Conservation (phyloP, 2,888 invertebrate genomes). For the Pandemis cinnamomeana region DNA sequence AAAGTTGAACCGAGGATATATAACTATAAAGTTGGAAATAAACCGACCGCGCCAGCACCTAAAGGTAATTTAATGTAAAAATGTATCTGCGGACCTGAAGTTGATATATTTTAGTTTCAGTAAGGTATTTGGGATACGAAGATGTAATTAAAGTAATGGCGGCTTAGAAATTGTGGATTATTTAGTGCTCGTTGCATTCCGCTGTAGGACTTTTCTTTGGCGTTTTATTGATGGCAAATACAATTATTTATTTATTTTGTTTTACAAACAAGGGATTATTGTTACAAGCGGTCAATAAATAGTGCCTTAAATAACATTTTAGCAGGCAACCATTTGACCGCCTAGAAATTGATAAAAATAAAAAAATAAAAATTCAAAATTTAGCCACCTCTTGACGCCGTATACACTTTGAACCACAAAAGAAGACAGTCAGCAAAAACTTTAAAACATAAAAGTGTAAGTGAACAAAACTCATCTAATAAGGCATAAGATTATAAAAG, state of each 20-base stretch:
- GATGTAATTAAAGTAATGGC: slow-evolving; percentile 46
- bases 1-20: not conserved
- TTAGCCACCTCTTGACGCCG: too few species aligned
- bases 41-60: not conserved
- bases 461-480: too few species aligned
- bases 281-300: too few species aligned
- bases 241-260: not conserved
- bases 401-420: too few species aligned
- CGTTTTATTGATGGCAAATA: slow-evolving; percentile 2
- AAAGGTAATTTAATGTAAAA: slow-evolving; percentile 55
- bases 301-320: too few species aligned
- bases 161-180: slow-evolving; percentile 22
- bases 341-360: too few species aligned
- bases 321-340: too few species aligned
- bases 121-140: slow-evolving; percentile 51
- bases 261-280: too few species aligned
- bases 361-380: too few species aligned
- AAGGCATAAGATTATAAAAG: too few species aligned
- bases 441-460: too few species aligned
- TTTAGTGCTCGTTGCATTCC: slow-evolving; percentile 26
- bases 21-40: not conserved
- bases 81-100: slow-evolving; percentile 60
- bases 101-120: slow-evolving; percentile 64
- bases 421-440: too few species aligned
- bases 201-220: slow-evolving; percentile 8